Base-by-base conservation (phyloP, 2,113 vertebrate species). In the Martes martes region DNA sequence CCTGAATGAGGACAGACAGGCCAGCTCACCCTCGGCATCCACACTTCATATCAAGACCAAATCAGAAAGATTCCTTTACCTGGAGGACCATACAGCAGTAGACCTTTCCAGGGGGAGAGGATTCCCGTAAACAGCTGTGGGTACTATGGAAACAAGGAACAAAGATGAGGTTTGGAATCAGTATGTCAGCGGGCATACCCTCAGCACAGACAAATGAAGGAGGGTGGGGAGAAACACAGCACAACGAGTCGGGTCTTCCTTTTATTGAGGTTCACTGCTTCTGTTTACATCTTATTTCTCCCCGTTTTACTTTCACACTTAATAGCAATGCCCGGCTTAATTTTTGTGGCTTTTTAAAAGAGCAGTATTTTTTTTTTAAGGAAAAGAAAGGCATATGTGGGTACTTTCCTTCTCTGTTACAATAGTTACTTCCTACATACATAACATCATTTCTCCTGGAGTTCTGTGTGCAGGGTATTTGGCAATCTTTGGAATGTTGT, bases 111-210 rank as follows among this genome's bases (percentile, higher is more conserved):
- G 9, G 99, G 99, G 31, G 99, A 99, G 57, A 99, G 98, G 97
- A 99, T 99, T 42, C 99, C 99, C 36, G 99, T 99, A 36, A 99
- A 99, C 6, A 99, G 98, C 96, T 99, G 99, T 0, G 99, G 99
- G 92, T 99, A 99, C 99, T 99, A 89, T 1, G 90, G 92, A 96
- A 98, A 95, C 13, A 96, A 28, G 91, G 47, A 52, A 97, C 28
- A 94, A 57, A 61, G 50, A 79, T 18, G 0, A 33, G 65, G 31
- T 39, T 9, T 23, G 76, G 3, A 52, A 50, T 65, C 24, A 11
- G 21, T 3, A 52, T 1, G 2, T 33, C 36, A 65, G 57, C 9
- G 24, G 2, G 16, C 18, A 1, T 1, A 19, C 50, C 14, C 74
- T 0, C 0, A 13, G 36, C 59, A 7, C 24, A 45, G 31, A 42